phyloP scores from a whole-genome alignment of 2,888 invertebrate genomes.

The Tachina lurida region DNA sequence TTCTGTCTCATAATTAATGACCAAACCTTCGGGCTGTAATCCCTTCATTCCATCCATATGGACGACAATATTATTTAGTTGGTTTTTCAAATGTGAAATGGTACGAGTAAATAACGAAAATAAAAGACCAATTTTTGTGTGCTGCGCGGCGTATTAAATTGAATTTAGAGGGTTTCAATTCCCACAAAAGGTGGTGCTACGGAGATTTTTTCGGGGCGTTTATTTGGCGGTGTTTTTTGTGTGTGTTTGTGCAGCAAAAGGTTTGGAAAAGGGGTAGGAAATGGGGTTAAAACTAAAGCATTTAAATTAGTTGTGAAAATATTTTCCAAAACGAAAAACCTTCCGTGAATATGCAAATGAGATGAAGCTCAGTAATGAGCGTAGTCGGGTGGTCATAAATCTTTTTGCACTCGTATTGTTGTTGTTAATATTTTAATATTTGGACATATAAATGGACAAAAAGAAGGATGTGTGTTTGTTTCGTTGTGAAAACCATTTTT shows the following conservation, averaged over 20 bases:
- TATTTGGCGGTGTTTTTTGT: conserved; percentile 49
- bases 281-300: conserved; percentile 57
- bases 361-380: conserved; percentile 40
- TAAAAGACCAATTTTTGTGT: background rate
- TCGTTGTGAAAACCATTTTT: background rate
- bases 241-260: conserved; percentile 1
- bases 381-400: conserved; percentile 64
- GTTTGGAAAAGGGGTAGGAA: conserved; percentile 43
- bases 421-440: conserved; percentile 13
- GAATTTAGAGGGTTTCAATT: conserved; percentile 49
- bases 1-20: conserved; percentile 65
- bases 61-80: conserved; percentile 35
- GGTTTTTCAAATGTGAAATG: conserved; percentile 16
- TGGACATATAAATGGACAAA: conserved; percentile 35
- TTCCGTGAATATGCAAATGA: conserved; percentile 68
- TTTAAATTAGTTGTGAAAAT: conserved; percentile 26
- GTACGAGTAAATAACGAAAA: conserved; percentile 16
- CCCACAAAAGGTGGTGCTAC: conserved; percentile 66
- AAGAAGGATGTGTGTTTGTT: background rate
- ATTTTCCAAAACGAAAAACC: background rate
- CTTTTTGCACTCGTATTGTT: conserved; percentile 14
- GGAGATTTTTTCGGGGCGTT: conserved; percentile 61
- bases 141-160: background rate
- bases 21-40: conserved; percentile 61
- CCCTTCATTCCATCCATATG: conserved; percentile 69